Base-by-base conservation (phyloP, 2,888 invertebrate species). In the Dolomedes plantarius region DNA sequence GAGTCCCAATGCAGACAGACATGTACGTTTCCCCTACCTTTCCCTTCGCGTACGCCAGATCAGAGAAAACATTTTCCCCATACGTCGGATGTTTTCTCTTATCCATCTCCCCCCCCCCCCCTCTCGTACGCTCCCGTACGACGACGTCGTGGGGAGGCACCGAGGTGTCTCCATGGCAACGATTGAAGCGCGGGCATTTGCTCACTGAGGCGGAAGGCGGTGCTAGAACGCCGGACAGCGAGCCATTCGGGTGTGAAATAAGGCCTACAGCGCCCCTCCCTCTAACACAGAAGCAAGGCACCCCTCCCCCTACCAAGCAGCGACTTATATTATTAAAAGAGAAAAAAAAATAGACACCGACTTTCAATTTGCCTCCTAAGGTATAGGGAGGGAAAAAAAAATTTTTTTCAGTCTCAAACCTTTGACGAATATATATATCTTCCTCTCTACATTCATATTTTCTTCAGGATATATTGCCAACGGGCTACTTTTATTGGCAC, bases 161-260 rank as follows among this genome's bases (percentile, higher is more conserved):
- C 64, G 69, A 11, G 65, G n/a, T 31, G 86, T 86, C n/a, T 36
- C 79, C 79, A 86, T 86, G 50, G 79, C 73, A 79, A 86, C 86
- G 67, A 69, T n/a, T 16, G 75, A 79, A 86, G 78, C 74, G 73
- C 83, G 78, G 78, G 86, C 75, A 86, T 86, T 86, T 86, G 86
- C 86, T 79, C 86, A 86, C 36, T 75, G 86, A 86, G 69, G 86
- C 86, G 69, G 79, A 86, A 86, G 86, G 86, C 86, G 86, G 86
- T 69, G 79, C 86, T 86, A 86, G 77, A 85, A 77, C 68, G 83
- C 83, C 72, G 83, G 83, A 85, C 83, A 77, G 65, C 67, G 77
- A 77, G 73, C 83, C 83, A 85, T 23, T 85, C 77, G 83, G 77
- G 83, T 85, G 83, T 85, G 83, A 85, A 85, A 85, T 85, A 85